Percentiles rank a stretch among this genome's conserved stretches.
Evolutionary conservation across 1,140 invertebrate species (phyloP).

Genomic region (Piezodorus guildinii): DNA sequence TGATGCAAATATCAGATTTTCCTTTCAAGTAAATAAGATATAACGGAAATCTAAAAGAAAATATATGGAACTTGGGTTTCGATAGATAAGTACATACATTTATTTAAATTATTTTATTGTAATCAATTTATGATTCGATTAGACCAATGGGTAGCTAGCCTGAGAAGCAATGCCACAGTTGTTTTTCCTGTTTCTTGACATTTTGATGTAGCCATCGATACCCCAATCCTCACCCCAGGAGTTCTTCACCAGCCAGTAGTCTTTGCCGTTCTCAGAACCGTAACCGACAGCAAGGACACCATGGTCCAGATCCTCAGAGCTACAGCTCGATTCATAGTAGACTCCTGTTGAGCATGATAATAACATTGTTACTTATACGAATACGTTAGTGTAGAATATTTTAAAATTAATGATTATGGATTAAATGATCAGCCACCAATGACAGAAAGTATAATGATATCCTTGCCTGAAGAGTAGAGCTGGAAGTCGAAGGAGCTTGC

Average conservation of each 20-base stretch:
- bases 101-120: too few relatives aligned
- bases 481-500: slow-evolving; percentile 64
- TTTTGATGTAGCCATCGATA: slow-evolving; percentile 75
- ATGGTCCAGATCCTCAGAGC: slow-evolving; percentile 64
- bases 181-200: slow-evolving; percentile 76
- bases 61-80: too few relatives aligned
- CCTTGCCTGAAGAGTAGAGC: slow-evolving; percentile 54
- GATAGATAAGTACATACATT: too few relatives aligned
- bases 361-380: not conserved
- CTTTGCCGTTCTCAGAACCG: slow-evolving; percentile 47
- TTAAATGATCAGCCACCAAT: not conserved
- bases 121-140: slow-evolving; percentile 27
- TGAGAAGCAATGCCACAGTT: slow-evolving; percentile 77
- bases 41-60: too few relatives aligned
- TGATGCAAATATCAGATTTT: too few relatives aligned
- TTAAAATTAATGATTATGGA: not conserved
- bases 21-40: too few relatives aligned
- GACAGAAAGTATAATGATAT: not conserved
- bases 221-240: slow-evolving; percentile 80
- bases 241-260: slow-evolving; percentile 76
- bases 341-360: slow-evolving; percentile 37
- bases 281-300: slow-evolving; percentile 78
- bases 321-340: slow-evolving; percentile 55
- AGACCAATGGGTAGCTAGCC: slow-evolving; percentile 74
- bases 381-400: not conserved